Evolutionary conservation across 92 coral and sea anemone genomes (phyloP), one percentile per base, ranked within the genome.

Genomic region (Umimayanthus kanabou): DNA sequence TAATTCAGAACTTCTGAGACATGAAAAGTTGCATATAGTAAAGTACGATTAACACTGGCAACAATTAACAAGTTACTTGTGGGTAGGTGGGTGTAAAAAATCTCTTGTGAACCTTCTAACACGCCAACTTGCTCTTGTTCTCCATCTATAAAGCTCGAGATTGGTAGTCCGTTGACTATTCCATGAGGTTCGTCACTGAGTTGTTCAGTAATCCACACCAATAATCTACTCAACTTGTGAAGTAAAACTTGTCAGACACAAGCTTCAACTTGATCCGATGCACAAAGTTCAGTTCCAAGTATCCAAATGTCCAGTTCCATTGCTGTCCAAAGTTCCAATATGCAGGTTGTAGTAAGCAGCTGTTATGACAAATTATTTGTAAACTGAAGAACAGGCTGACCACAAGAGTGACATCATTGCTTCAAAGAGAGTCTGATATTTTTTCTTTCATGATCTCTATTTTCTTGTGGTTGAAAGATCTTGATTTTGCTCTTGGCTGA

Each of bases 101-200:
- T 22, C 50, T 29, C 73, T n/a, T 64, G 75, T 67, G 43, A 30
- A 26, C 64, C 43, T 69, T 72, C 87, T 83, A 83, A 83, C 87
- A 69, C 67, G 29, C 87, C 87, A 69, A 83, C 87, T 83, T 83
- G 78, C 87, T 83, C 87, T 83, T 83, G 87, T 83, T 83, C 87
- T 83, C 87, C 87, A 83, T 83, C 74, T 43, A 67, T 43, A 83
- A 83, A 83, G 78, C 66, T 50, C 65, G 66, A 43, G 87, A 83
- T 49, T 83, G 87, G 87, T 81, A 81, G 58, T 81, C 76, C 2
- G 76, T 81, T 81, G 85, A 70, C 85, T 9, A 23, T 66, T 76
- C 72, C 76, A n/a, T 43, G 87, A 83, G 25, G 87, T 45, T 67
- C 87, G 45, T 83, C 76, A 47, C 45, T 80, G 85, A 80, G 85